phyloP scores from a whole-genome alignment of 1,140 invertebrate genomes.

The Prorops nasuta region DNA sequence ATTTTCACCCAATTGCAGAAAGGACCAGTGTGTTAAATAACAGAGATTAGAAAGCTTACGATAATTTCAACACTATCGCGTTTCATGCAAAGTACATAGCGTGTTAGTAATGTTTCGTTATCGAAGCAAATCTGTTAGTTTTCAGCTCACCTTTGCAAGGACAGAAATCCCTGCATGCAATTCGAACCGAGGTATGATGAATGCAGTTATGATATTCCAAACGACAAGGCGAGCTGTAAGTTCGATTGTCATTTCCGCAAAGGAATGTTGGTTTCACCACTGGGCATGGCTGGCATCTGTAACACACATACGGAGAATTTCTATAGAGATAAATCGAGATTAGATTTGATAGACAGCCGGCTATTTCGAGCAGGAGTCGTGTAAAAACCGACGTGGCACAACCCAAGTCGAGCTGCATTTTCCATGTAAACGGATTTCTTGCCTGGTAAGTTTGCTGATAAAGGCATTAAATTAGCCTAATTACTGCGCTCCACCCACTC shows the following conservation, averaged over 20 bases:
- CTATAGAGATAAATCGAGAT: slow-evolving; percentile 8
- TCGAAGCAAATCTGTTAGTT: no score
- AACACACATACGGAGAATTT: slow-evolving; percentile 39
- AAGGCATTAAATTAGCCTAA: slow-evolving; percentile 4
- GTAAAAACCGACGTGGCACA: no score
- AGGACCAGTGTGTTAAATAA: no score
- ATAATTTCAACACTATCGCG: no score
- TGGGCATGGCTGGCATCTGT: slow-evolving; percentile 77
- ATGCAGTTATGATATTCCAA: slow-evolving; percentile 92
- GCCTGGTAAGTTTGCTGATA: background rate
- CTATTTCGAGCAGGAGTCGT: no score
- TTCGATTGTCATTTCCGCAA: slow-evolving; percentile 86
- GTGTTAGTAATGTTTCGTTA: no score
- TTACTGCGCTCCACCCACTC: background rate
- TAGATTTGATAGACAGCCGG: no score
- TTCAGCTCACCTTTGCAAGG: slow-evolving; percentile 79
- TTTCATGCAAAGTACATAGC: no score
- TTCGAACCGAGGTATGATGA: slow-evolving; percentile 72
- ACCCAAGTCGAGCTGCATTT: no score
- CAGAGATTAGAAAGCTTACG: no score
- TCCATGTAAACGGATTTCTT: no score
- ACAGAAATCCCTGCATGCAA: slow-evolving; percentile 85
- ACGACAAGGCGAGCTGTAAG: slow-evolving; percentile 87
- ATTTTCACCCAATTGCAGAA: no score
- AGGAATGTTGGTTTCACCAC: slow-evolving; percentile 78